These are phyloP conservation scores for Sycobia sp. DNA, from an alignment of 1,140 invertebrate genomes.

Conservation along the genomic window DNA sequence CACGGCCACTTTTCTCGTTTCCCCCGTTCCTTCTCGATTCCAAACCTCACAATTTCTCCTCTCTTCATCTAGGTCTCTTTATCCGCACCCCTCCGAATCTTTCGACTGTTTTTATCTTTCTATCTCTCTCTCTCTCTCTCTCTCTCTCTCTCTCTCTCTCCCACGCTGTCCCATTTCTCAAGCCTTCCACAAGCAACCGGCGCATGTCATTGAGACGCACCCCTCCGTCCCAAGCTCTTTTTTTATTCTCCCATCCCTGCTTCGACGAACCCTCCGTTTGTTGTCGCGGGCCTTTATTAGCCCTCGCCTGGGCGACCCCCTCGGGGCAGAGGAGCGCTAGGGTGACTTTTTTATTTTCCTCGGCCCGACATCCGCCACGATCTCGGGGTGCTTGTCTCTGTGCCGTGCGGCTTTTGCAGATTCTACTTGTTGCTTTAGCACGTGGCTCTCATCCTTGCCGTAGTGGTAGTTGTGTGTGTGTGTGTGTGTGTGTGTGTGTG, in stretches of 20 bases:
- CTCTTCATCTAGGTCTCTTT: slow-evolving; percentile 8
- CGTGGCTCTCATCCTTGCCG: no score
- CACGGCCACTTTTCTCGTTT: slow-evolving; percentile 18
- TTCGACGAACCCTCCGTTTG: slow-evolving; percentile 33
- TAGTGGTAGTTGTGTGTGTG: no score
- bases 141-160: no score
- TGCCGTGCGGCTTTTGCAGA: slow-evolving; percentile 27
- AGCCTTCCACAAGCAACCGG: no score
- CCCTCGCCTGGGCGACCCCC: slow-evolving; percentile 39
- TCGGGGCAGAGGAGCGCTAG: slow-evolving; percentile 38
- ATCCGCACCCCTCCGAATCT: neutral
- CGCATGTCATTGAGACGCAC: no score
- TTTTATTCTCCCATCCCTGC: no score
- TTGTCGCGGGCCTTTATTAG: slow-evolving; percentile 53
- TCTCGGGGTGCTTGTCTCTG: slow-evolving; percentile 19
- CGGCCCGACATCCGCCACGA: slow-evolving; percentile 49
- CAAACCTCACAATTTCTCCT: slow-evolving; percentile 32
- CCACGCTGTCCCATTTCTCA: no score
- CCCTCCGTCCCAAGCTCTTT: no score
- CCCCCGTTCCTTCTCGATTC: slow-evolving; percentile 20
- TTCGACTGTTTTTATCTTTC: no score
- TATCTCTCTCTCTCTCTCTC: no score
- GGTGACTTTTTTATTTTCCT: slow-evolving; percentile 54
- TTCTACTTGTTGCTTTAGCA: slow-evolving; percentile 49
- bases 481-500: no score